A percentile compares a stretch with the other conserved stretches of the same genome.
These are phyloP conservation scores for Periplaneta americana DNA, from an alignment of 1,140 invertebrate species.

Conservation along the genomic window DNA sequence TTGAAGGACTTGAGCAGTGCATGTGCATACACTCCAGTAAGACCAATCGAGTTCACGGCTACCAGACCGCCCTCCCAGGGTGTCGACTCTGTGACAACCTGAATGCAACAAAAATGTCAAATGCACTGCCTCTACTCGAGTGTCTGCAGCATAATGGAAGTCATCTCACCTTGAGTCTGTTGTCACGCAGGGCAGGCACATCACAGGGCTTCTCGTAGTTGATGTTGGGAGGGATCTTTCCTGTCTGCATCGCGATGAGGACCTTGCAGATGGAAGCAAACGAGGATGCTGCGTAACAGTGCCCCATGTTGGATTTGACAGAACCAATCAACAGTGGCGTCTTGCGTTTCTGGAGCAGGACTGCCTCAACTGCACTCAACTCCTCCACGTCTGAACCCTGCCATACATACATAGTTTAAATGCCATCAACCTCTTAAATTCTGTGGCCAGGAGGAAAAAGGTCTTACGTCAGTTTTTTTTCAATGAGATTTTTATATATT, in stretches of 20 bases:
- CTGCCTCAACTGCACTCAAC: conserved; percentile 50
- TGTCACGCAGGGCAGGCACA: conserved; percentile 64
- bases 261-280: conserved; percentile 13
- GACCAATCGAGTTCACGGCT: conserved; percentile 13
- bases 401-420: not conserved
- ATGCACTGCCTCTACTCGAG: not conserved
- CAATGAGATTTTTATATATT: no score
- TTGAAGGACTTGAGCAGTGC: not conserved
- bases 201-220: conserved; percentile 65
- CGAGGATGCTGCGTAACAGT: conserved; percentile 53
- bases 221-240: conserved; percentile 72
- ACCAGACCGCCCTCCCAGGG: conserved; percentile 11
- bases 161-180: conserved; percentile 54
- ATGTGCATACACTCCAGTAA: conserved; percentile 11
- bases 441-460: no score
- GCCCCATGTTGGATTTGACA: conserved; percentile 59
- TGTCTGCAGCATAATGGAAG: no score
- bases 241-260: conserved; percentile 63
- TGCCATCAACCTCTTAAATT: no score
- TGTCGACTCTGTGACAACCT: conserved; percentile 18
- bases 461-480: no score
- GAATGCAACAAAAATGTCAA: conserved; percentile 2
- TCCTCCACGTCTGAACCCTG: conserved; percentile 57
- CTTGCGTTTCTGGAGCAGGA: conserved; percentile 47
- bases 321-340: conserved; percentile 51